phyloP scores from a whole-genome alignment of 1,140 invertebrate species.

The Nasonia longicornis region DNA sequence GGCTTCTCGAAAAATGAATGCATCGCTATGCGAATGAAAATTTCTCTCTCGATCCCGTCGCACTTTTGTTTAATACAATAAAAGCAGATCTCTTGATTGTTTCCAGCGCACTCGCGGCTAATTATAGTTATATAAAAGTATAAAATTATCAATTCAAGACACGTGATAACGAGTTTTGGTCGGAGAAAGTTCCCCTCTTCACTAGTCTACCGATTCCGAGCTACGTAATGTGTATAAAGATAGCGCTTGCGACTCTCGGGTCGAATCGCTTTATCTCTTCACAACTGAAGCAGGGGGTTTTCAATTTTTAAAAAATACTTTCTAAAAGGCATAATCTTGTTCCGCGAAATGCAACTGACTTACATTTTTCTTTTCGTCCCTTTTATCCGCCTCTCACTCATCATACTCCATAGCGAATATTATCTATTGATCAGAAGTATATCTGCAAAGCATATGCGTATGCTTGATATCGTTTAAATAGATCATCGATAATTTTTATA shows the following conservation, averaged over 20 bases:
- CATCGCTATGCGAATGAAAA: background rate
- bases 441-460: background rate
- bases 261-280: background rate
- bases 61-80: constrained; percentile 20
- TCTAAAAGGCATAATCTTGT: constrained; percentile 36
- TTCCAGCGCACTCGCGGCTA: constrained; percentile 42
- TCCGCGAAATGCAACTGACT: constrained; percentile 20
- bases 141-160: constrained; percentile 52
- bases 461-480: constrained; percentile 29
- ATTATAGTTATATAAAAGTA: constrained; percentile 57
- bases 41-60: constrained; percentile 1
- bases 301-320: constrained; percentile 33
- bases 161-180: constrained; percentile 44
- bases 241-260: background rate
- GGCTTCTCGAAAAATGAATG: constrained; percentile 20
- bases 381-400: background rate
- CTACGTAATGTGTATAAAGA: background rate
- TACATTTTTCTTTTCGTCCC: background rate
- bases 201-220: background rate
- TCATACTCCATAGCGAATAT: background rate
- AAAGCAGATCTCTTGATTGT: constrained; percentile 35
- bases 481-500: constrained; percentile 32
- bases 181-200: constrained; percentile 17
- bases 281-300: constrained; percentile 2
- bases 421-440: constrained; percentile 26